Evolutionary conservation across 2,113 vertebrate genomes (phyloP).

Genomic region (Ophiodon elongatus): DNA sequence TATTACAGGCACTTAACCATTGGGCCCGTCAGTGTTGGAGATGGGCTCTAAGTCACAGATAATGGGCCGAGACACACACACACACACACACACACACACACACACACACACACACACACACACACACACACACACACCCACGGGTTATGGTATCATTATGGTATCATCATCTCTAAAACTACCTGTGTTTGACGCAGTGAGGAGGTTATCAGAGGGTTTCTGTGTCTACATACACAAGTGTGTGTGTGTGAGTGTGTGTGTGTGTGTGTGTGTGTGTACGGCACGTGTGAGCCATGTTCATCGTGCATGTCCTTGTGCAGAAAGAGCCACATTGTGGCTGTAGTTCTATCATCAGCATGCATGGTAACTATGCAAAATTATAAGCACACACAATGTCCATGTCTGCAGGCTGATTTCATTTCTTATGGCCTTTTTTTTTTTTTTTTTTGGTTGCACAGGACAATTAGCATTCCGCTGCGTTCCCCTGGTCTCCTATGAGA

Average conservation of each 20-base stretch:
- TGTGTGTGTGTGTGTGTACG: not conserved
- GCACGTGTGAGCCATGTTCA: constrained; percentile 10
- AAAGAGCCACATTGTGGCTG: constrained; percentile 18
- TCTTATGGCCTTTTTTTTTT: constrained; percentile 34
- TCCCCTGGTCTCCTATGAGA: constrained; percentile 60
- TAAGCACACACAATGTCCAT: constrained; percentile 25
- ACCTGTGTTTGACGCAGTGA: constrained; percentile 43
- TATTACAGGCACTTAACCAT: constrained; percentile 79
- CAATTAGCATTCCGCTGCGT: constrained; percentile 68
- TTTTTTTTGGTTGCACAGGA: constrained; percentile 43
- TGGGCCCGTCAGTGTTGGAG: constrained; percentile 48
- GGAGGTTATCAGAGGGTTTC: constrained; percentile 12
- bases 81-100: constrained; percentile 8
- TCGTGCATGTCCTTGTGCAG: constrained; percentile 12
- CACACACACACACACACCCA: not conserved
- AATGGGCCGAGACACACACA: constrained; percentile 51
- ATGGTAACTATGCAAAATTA: constrained; percentile 24
- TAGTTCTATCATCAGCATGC: constrained; percentile 14
- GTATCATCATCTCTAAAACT: constrained; percentile 62
- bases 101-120: constrained; percentile 11
- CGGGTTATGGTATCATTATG: constrained; percentile 58
- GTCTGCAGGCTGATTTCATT: constrained; percentile 57
- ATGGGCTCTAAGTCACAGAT: constrained; percentile 74
- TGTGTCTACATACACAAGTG: constrained; percentile 20
- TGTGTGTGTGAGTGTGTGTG: not conserved